Percentiles rank a stretch among this genome's conserved stretches.
These are phyloP conservation scores for Echinometra lucunter DNA, from an alignment of 53 echinoderm and acorn worm genomes.

Conservation along the genomic window DNA sequence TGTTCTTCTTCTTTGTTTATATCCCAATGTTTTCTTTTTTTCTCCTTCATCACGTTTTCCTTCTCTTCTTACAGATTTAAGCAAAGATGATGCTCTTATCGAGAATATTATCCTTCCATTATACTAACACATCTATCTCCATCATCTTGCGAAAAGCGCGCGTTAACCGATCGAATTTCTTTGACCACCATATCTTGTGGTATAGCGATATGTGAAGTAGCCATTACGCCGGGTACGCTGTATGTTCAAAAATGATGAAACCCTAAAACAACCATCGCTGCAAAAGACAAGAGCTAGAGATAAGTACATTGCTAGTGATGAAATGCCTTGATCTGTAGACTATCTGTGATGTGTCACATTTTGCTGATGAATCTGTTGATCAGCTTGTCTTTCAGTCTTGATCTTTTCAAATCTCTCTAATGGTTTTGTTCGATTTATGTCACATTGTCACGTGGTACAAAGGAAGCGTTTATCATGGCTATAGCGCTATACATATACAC, in stretches of 20 bases:
- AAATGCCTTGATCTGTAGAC: neutral
- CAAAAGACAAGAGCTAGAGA: neutral
- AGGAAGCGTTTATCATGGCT: neutral
- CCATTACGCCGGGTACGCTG: neutral
- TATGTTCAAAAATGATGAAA: neutral
- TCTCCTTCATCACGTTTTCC: neutral
- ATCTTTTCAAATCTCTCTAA: neutral
- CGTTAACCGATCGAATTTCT: neutral
- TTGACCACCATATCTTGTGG: neutral
- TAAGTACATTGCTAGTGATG: neutral
- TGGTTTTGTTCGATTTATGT: neutral
- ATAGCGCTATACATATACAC: neutral
- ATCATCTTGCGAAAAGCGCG: neutral
- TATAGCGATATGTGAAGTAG: neutral
- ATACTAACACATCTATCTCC: neutral
- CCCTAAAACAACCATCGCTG: neutral
- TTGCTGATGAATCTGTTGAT: neutral
- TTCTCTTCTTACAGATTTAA: neutral
- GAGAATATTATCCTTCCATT: neutral
- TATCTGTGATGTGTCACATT: neutral
- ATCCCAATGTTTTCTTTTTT: neutral
- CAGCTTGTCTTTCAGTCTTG: neutral
- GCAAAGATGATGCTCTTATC: neutral
- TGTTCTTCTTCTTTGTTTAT: neutral
- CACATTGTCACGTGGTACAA: neutral